Evolutionary conservation across 2,888 invertebrate genomes (phyloP).

Genomic region (Tineola bisselliella): DNA sequence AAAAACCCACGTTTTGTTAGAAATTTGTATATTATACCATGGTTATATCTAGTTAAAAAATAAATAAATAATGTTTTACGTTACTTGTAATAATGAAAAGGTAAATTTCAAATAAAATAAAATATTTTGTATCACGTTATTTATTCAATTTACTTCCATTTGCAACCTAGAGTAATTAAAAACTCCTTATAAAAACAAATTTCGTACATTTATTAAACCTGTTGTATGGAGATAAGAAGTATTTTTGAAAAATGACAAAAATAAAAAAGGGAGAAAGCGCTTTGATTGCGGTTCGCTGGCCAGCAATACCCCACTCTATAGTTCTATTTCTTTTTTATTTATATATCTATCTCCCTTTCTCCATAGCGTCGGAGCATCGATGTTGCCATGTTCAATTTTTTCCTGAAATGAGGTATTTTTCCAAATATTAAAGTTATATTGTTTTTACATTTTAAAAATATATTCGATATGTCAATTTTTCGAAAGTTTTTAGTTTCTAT

Average conservation of each 20-base stretch:
- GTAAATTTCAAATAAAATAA: background rate
- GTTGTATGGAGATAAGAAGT: too few relatives aligned
- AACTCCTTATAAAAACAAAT: too few relatives aligned
- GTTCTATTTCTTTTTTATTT: slow-evolving; percentile 32
- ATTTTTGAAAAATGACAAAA: background rate
- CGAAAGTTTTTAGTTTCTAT: too few relatives aligned
- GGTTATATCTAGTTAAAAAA: too few relatives aligned
- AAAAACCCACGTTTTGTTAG: background rate
- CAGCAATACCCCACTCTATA: slow-evolving; percentile 37
- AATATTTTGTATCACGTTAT: too few relatives aligned
- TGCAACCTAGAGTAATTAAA: background rate
- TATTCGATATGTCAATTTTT: too few relatives aligned
- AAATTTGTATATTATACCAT: background rate
- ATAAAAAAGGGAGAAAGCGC: slow-evolving; percentile 21
- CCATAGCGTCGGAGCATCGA: slow-evolving; percentile 24
- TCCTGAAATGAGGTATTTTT: background rate
- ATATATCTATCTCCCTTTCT: slow-evolving; percentile 31
- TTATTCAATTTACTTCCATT: background rate
- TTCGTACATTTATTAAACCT: too few relatives aligned
- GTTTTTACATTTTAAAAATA: too few relatives aligned
- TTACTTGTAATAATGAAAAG: background rate
- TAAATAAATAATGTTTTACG: background rate
- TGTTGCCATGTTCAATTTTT: slow-evolving; percentile 30
- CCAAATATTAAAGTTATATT: too few relatives aligned
- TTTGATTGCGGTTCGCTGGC: slow-evolving; percentile 49